Conservation (phyloP, 2,797 vertebrate genomes). For the Centropyge bicolor region DNA sequence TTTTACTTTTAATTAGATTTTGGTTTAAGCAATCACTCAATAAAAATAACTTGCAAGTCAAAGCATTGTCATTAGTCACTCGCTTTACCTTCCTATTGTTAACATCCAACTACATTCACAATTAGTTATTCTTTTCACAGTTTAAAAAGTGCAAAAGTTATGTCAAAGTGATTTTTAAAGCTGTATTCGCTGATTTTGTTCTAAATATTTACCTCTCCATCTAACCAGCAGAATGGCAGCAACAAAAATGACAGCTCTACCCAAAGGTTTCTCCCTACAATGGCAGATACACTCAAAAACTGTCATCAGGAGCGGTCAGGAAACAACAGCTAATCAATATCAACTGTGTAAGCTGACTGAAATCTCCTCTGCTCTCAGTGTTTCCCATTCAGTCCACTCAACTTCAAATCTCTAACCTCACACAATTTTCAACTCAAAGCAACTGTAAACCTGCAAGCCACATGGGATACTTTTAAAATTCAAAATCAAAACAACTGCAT, state of each 20-base stretch:
- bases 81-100: neutral
- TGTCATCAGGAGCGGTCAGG: neutral
- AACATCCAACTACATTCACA: neutral
- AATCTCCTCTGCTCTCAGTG: neutral
- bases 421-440: neutral
- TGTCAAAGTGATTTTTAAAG: neutral
- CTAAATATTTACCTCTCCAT: neutral
- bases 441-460: neutral
- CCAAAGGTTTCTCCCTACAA: neutral
- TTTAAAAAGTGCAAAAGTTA: too few species aligned
- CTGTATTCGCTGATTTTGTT: neutral
- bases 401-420: neutral
- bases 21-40: neutral
- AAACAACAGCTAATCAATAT: neutral
- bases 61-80: neutral
- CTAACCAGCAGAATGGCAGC: neutral
- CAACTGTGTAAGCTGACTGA: neutral
- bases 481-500: too few species aligned
- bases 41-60: neutral
- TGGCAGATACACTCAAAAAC: neutral
- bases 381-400: neutral
- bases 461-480: neutral
- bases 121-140: neutral
- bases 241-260: neutral
- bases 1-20: neutral